Base-by-base conservation (phyloP, 1,140 invertebrate genomes). In the Calycopis cecrops region DNA sequence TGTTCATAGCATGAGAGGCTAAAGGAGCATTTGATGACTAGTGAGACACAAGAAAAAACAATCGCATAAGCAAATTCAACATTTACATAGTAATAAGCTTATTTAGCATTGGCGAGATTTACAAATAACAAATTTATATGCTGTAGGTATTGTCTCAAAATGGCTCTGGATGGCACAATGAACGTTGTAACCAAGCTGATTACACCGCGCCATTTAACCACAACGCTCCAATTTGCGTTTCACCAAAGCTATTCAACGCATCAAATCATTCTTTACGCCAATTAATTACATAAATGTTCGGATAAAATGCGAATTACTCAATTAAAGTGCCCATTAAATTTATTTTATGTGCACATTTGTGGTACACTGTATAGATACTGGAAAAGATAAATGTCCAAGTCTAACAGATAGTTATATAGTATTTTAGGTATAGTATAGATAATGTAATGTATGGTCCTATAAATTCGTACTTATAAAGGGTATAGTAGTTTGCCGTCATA, bases 121-220 rank as follows among this genome's bases (percentile, higher is more conserved):
- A 6, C 21, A 28, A 16, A 16, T 40, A 12, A 11, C 12, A n/a
- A n/a, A n/a, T n/a, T 9, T 8, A 44, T 12, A 44, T 9, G 40
- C 40, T 44, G n/a, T n/a, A n/a, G n/a, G 40, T 44, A 44, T 16
- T 16, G 17, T 28, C 6, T 28, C 40, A 44, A 44, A 44, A 44
- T 44, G 40, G 40, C 40, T 12, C 21, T 28, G 21, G 40, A 44
- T 44, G 40, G 40, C 40, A 44, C 17, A 44, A 44, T 44, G 40
- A 16, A 16, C 40, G 40, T 9, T 44, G 40, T 44, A 44, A 44
- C 40, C 40, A 44, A 44, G 14, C 40, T 44, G 40, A 44, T 44
- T 44, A 44, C 40, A 44, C 40, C 40, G 40, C 40, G 17, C 40
- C 40, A 44, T 44, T 44, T 16, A 44, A 16, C 40, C 40, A 16